Conservation (phyloP, 2,113 vertebrate species). For the Oceanodroma tethys region DNA sequence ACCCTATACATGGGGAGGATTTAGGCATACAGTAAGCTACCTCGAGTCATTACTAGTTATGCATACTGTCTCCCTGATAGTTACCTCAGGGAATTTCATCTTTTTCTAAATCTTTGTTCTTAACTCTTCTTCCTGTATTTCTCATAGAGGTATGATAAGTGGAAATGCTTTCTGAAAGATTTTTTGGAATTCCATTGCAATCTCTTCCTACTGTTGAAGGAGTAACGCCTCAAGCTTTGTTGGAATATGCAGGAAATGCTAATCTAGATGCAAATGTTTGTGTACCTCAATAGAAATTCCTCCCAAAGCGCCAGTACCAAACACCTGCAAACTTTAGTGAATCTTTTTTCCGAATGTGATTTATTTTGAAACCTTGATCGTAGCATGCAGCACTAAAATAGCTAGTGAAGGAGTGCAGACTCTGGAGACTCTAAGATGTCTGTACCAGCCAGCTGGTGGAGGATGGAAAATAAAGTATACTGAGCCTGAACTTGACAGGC, state of each 20-base stretch:
- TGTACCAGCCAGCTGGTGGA: neutral
- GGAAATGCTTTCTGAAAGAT: neutral
- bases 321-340: neutral
- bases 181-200: neutral
- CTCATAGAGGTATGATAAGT: neutral
- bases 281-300: neutral
- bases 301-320: neutral
- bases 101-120: neutral
- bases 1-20: neutral
- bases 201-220: neutral
- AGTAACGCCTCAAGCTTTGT: neutral
- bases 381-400: neutral
- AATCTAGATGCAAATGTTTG: neutral
- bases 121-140: neutral
- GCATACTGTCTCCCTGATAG: neutral
- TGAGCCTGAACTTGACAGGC: neutral
- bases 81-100: neutral
- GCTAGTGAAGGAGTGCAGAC: neutral
- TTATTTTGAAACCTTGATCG: conserved; percentile 24
- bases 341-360: neutral
- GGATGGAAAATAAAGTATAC: neutral
- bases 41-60: neutral
- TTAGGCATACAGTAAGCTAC: neutral
- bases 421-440: neutral
- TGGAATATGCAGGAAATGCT: neutral